Percentiles rank a stretch among this genome's conserved stretches.
These are phyloP conservation scores for Ceriagrion tenellum DNA, from an alignment of 2,888 invertebrate genomes.

Conservation along the genomic window DNA sequence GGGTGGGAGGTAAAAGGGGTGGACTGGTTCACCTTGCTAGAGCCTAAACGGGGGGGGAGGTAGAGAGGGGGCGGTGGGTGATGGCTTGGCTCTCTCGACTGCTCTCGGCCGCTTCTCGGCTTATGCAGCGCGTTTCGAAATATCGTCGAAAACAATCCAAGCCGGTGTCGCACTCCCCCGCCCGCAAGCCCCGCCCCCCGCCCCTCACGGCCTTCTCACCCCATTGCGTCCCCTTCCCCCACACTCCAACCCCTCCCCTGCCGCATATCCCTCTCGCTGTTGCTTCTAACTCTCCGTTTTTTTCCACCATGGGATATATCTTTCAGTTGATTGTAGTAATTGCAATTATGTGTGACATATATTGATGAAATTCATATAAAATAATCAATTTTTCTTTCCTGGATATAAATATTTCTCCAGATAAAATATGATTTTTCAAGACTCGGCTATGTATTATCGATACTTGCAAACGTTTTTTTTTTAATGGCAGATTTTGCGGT, in stretches of 20 bases:
- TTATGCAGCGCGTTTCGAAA: conserved; percentile 64
- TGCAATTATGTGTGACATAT: too few relatives aligned
- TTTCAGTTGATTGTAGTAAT: too few relatives aligned
- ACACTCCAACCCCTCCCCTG: too few relatives aligned
- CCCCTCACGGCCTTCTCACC: background rate
- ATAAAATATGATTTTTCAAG: too few relatives aligned
- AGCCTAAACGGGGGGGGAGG: conserved; percentile 14
- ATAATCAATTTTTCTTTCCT: too few relatives aligned
- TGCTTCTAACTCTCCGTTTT: too few relatives aligned
- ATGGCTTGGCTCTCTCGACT: conserved; percentile 43
- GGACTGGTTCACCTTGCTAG: conserved; percentile 64
- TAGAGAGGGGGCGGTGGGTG: background rate
- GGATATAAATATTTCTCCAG: too few relatives aligned
- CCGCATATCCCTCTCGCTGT: background rate
- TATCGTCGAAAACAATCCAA: conserved; percentile 63
- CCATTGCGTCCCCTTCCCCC: background rate
- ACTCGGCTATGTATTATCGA: too few relatives aligned
- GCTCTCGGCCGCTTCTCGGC: conserved; percentile 37
- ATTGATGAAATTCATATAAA: too few relatives aligned
- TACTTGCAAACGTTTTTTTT: too few relatives aligned
- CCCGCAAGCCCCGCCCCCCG: background rate
- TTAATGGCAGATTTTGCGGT: too few relatives aligned
- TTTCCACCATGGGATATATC: too few relatives aligned
- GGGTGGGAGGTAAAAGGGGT: background rate
- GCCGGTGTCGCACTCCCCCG: conserved; percentile 30